Evolutionary conservation across 2,888 invertebrate genomes (phyloP).

Genomic region (Antheraea yamamai): DNA sequence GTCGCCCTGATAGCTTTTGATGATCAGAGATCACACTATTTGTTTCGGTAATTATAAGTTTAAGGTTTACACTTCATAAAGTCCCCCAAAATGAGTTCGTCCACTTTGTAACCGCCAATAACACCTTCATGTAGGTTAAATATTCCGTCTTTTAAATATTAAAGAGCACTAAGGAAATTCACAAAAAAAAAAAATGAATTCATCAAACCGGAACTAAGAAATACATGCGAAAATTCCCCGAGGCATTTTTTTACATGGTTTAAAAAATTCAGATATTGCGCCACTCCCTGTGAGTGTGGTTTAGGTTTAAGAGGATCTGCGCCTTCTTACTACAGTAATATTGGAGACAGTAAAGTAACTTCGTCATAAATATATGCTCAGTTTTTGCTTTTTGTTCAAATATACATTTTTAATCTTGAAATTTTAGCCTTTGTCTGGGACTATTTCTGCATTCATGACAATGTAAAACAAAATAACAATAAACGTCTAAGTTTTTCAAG

Average conservation of each 20-base stretch:
- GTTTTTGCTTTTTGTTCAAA: not conserved
- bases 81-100: too few species aligned
- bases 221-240: not conserved
- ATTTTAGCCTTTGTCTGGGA: too few species aligned
- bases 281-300: slow-evolving; percentile 20
- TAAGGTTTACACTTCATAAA: too few species aligned
- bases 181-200: not conserved
- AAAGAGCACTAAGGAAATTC: not conserved
- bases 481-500: too few species aligned
- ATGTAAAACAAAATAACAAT: too few species aligned
- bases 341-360: not conserved
- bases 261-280: slow-evolving; percentile 23
- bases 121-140: not conserved
- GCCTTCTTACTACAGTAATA: not conserved
- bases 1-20: too few species aligned
- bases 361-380: not conserved
- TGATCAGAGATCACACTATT: too few species aligned
- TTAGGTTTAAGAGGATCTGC: slow-evolving; percentile 20
- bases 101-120: too few species aligned
- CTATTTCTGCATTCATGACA: too few species aligned
- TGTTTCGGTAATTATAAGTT: too few species aligned
- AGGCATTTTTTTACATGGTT: slow-evolving; percentile 27
- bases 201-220: not conserved
- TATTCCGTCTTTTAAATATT: not conserved
- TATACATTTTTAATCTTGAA: not conserved